Percentiles rank a stretch among this genome's conserved stretches.
Evolutionary conservation across 2,113 vertebrate species (phyloP).

Genomic region (Sclerurus mexicanus): DNA sequence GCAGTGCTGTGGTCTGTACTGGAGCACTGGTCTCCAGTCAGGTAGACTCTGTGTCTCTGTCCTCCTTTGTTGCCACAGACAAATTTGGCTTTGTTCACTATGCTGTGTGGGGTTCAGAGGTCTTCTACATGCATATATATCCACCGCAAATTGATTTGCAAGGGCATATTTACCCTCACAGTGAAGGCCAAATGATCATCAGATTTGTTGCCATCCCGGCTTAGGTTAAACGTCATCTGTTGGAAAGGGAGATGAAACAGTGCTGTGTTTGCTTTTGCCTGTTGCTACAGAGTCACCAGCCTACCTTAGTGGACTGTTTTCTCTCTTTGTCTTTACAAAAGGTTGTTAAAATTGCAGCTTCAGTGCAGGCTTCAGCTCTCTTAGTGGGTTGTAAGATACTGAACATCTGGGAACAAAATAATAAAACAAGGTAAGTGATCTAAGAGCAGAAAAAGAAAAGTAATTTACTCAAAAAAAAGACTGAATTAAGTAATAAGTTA

Average conservation of each 20-base stretch:
- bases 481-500: not conserved
- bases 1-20: not conserved
- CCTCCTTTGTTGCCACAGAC: not conserved
- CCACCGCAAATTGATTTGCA: not conserved
- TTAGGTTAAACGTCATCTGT: not conserved
- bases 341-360: not conserved
- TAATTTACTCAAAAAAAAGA: not conserved
- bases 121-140: not conserved
- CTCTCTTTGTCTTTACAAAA: not conserved
- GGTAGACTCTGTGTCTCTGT: not conserved
- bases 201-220: not conserved
- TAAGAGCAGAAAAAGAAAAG: not conserved
- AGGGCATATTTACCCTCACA: not conserved
- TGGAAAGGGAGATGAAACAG: not conserved
- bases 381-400: not conserved
- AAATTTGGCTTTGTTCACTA: not conserved
- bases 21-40: not conserved
- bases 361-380: not conserved
- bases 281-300: not conserved
- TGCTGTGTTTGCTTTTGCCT: constrained; percentile 4
- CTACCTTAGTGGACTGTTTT: not conserved
- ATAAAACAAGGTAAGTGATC: not conserved
- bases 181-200: not conserved
- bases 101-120: not conserved
- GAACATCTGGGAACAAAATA: not conserved